phyloP scores from a whole-genome alignment of 1,140 invertebrate species.

The Elymnias hypermnestra region DNA sequence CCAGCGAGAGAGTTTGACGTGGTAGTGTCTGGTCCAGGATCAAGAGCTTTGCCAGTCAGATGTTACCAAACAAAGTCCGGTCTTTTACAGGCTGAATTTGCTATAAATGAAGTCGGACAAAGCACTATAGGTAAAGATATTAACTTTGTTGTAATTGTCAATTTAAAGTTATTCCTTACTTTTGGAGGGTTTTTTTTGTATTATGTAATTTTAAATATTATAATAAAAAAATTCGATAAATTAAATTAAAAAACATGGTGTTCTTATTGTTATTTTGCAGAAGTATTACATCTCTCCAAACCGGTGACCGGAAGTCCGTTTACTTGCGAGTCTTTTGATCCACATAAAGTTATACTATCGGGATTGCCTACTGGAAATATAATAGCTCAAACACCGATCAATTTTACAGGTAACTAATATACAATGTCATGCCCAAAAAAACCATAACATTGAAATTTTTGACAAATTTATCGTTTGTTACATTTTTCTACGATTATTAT shows the following conservation, averaged over 20 bases:
- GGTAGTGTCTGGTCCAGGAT: slow-evolving; percentile 90
- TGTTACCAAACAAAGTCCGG: slow-evolving; percentile 98
- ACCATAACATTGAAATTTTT: no score
- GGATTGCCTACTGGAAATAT: slow-evolving; percentile 87
- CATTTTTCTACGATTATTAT: no score
- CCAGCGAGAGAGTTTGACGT: slow-evolving; percentile 94
- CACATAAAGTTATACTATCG: slow-evolving; percentile 84
- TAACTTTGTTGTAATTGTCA: no score
- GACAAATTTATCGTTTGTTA: no score
- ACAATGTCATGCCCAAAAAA: not conserved
- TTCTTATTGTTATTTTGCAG: slow-evolving; percentile 55
- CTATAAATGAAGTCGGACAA: slow-evolving; percentile 85
- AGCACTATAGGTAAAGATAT: slow-evolving; percentile 80
- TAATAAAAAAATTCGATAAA: no score
- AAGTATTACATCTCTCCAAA: slow-evolving; percentile 94
- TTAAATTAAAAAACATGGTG: no score
- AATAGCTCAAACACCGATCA: slow-evolving; percentile 89
- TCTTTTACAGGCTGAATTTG: slow-evolving; percentile 94
- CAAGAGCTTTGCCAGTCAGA: slow-evolving; percentile 91
- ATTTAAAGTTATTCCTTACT: no score
- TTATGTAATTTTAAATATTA: no score
- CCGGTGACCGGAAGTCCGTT: slow-evolving; percentile 96
- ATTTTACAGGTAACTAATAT: slow-evolving; percentile 82
- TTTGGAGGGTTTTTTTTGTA: no score
- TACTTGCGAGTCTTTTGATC: slow-evolving; percentile 95